Base-by-base conservation (phyloP, 2,797 vertebrate genomes). In the Myotis daubentonii region DNA sequence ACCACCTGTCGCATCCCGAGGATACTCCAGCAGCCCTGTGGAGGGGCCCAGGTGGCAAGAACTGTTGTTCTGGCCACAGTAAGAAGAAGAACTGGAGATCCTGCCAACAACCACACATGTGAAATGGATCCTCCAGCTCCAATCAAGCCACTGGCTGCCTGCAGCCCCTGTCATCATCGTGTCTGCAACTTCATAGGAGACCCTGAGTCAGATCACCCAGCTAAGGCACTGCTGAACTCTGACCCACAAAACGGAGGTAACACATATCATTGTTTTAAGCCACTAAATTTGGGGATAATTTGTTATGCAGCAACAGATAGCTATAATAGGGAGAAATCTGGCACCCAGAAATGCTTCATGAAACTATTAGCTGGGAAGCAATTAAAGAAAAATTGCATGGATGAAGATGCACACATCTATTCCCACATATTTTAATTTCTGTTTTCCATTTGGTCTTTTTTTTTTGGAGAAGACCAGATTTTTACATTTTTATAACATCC, bases 401-500 rank as follows among this genome's bases (percentile, higher is more conserved):
- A 13, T 66, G n/a, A 28, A 89, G 86, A 70, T 76, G 10, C 44
- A 47, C 1, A 22, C 8, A 53, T 23, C 6, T 84, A 55, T 72
- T 94, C 16, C 62, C 88, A 47, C 0, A 6, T 65, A n/a, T 53
- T 91, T 95, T 87, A 41, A 57, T 87, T 91, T 86, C 41, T 82
- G 13, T 65, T 96, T 91, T 79, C 3, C 3, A 38, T 88, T 90
- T 88, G 53, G 3, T 94, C 23, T 89, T 51, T 13, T 38, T 62
- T 28, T 87, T 71, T 85, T 68, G 22, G 57, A 74, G 38, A 80
- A 92, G 70, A 47, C 8, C 23, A 19, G 41, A 72, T 83, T 74
- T 83, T 81, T 76, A 68, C 51, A 76, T 88, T 92, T 91, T 93
- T 93, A 78, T 74, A 82, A 78, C 5, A 55, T 75, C 13, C 15